These are phyloP conservation scores for Bucco capensis DNA, from an alignment of 2,113 vertebrate genomes.

Conservation along the genomic window DNA sequence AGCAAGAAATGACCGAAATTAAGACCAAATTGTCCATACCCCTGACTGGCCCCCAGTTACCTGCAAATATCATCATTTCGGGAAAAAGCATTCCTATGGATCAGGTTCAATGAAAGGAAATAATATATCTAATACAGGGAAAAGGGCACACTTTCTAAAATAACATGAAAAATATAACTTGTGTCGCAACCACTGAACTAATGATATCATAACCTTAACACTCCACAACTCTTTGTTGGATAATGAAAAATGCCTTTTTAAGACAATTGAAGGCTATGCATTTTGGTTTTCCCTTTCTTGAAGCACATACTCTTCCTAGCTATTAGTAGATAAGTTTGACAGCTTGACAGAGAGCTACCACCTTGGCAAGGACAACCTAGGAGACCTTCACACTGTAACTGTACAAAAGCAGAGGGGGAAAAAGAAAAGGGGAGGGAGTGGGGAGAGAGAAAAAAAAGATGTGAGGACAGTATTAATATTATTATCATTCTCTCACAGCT, in stretches of 20 bases:
- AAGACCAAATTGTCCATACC: rapidly evolving
- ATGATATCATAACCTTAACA: background rate
- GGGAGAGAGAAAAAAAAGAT: background rate
- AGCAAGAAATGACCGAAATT: background rate
- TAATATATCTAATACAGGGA: background rate
- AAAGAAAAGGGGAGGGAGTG: background rate
- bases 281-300: background rate
- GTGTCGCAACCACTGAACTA: background rate
- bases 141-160: background rate
- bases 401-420: background rate
- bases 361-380: background rate
- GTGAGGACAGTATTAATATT: background rate
- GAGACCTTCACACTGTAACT: background rate
- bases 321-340: constrained; percentile 3
- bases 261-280: background rate
- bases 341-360: constrained; percentile 22
- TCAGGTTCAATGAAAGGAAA: background rate
- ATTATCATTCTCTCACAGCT: background rate
- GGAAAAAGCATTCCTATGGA: background rate
- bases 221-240: background rate
- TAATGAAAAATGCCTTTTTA: constrained; percentile 22
- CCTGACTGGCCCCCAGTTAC: background rate
- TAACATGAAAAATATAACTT: background rate
- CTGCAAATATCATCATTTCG: background rate
- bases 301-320: background rate